A percentile compares a stretch with the other conserved stretches of the same genome.
Evolutionary conservation across 2,888 invertebrate species (phyloP).

Genomic region (Diachrysia chrysitis): DNA sequence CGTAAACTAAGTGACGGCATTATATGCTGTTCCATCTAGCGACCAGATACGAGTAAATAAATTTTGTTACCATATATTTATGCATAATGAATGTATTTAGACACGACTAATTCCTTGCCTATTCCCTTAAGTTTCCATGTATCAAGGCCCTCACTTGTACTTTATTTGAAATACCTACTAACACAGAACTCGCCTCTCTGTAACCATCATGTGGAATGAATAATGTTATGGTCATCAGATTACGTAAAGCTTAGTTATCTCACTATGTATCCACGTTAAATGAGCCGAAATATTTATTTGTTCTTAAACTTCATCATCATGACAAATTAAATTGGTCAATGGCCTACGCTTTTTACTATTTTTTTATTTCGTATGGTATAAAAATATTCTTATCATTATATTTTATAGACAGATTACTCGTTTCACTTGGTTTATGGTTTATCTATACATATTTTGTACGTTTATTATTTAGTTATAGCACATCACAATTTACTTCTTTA

Average conservation of each 20-base stretch:
- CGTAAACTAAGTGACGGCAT: conserved; percentile 79
- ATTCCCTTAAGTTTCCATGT: conserved; percentile 75
- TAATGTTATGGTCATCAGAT: conserved; percentile 73
- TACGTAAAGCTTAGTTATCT: conserved; percentile 76
- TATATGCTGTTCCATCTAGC: conserved; percentile 79
- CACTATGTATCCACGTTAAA: conserved; percentile 72
- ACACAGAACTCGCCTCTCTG: conserved; percentile 65
- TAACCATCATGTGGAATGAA: conserved; percentile 79
- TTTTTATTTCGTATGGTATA: conserved; percentile 78
- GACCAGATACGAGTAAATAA: conserved; percentile 73
- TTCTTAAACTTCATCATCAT: conserved; percentile 59
- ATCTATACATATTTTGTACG: conserved; percentile 85
- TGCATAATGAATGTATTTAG: conserved; percentile 70
- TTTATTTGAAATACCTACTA: conserved; percentile 75
- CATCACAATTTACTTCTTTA: conserved; percentile 80
- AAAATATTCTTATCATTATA: conserved; percentile 80
- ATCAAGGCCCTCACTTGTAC: conserved; percentile 87
- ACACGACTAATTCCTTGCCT: conserved; percentile 70
- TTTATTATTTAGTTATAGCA: conserved; percentile 81
- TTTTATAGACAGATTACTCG: conserved; percentile 69
- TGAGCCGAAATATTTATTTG: conserved; percentile 57
- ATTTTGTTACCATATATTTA: conserved; percentile 65
- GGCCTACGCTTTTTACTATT: conserved; percentile 78
- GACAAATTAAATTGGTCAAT: conserved; percentile 78
- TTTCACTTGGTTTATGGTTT: conserved; percentile 78